A percentile compares a stretch with the other conserved stretches of the same genome.
These are phyloP conservation scores for Prionace glauca DNA, from an alignment of 2,797 vertebrate species.

Conservation along the genomic window DNA sequence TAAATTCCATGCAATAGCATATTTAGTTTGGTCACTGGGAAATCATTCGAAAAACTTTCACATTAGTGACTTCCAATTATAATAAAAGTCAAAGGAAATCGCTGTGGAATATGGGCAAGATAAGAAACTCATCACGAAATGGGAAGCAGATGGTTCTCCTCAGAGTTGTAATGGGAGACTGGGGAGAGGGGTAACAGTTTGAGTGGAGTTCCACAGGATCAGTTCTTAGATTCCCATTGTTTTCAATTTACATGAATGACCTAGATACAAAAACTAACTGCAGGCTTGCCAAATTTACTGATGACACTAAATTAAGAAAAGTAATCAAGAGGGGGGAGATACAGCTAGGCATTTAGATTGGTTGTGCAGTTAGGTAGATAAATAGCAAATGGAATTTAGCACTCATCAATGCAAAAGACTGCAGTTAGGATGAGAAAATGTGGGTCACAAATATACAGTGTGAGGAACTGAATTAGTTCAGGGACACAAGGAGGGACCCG, in stretches of 20 bases:
- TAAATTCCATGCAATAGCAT: not conserved
- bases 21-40: not conserved
- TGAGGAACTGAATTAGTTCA: constrained; percentile 21
- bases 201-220: constrained; percentile 10
- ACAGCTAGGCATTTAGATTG: not conserved
- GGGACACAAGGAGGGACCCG: constrained; percentile 7
- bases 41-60: not conserved
- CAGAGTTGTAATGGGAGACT: not conserved
- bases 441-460: constrained; percentile 3
- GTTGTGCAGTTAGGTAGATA: not conserved
- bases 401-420: not conserved
- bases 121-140: not conserved
- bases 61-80: constrained; percentile 21
- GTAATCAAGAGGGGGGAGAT: not conserved
- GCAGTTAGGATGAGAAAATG: not conserved
- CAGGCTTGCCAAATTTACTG: constrained; percentile 14
- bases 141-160: constrained; percentile 20
- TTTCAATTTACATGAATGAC: constrained; percentile 25
- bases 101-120: not conserved
- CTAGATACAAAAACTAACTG: constrained; percentile 23
- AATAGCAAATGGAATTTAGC: not conserved
- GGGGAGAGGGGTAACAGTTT: not conserved
- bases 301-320: constrained; percentile 23
- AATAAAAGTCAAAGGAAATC: constrained; percentile 18
- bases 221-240: not conserved